Evolutionary conservation across 2,113 vertebrate genomes (phyloP).

Genomic region (Cephalopterus ornatus): DNA sequence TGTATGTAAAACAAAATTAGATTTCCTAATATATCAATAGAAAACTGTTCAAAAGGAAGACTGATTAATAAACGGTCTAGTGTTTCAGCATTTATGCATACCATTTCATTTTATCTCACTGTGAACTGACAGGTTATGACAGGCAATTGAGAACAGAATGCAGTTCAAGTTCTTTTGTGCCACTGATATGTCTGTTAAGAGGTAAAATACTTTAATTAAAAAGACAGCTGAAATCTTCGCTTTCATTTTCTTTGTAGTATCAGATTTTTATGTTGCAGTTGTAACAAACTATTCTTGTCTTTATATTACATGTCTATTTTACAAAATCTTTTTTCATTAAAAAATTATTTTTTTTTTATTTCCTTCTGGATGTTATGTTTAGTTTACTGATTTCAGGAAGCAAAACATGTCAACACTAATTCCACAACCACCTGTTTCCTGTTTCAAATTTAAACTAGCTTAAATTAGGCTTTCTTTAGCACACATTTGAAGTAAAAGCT

Average conservation of each 20-base stretch:
- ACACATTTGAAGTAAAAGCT: not conserved
- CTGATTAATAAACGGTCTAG: not conserved
- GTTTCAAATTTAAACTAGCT: not conserved
- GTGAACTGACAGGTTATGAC: conserved; percentile 1
- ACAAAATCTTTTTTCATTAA: not conserved
- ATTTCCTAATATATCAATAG: not conserved
- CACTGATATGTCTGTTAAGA: not conserved
- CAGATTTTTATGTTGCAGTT: not conserved
- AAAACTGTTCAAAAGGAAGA: not conserved
- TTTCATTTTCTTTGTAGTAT: not conserved
- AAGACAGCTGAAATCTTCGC: not conserved
- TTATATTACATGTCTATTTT: not conserved
- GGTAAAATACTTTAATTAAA: conserved; percentile 21
- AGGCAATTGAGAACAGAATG: not conserved
- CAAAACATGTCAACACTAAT: not conserved
- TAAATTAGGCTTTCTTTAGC: not conserved
- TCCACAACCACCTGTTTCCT: not conserved
- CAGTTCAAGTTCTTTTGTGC: not conserved
- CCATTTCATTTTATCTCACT: not conserved
- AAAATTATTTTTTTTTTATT: not conserved
- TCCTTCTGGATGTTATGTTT: not conserved
- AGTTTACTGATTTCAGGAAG: not conserved
- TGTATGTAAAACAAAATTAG: not conserved
- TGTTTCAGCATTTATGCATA: not conserved
- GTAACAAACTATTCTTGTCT: not conserved